Percentiles rank a stretch among this genome's conserved stretches.
phyloP scores from a whole-genome alignment of 92 coral and sea anemone genomes.

The Bergia puertoricense region DNA sequence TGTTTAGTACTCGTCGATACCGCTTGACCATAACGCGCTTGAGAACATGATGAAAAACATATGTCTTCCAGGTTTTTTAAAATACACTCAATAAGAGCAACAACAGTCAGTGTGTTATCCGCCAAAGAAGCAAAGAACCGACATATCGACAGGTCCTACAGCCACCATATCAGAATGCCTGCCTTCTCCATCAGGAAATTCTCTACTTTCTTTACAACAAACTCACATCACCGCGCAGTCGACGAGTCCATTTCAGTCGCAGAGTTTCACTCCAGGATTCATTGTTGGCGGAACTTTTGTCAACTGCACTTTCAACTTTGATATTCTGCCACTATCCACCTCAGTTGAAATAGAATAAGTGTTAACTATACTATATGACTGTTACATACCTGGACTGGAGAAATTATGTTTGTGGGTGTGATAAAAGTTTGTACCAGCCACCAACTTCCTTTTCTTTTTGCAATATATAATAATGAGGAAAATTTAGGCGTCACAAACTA shows the following conservation, averaged over 20 bases:
- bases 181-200: neutral
- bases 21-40: slow-evolving; percentile 28
- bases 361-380: too few species aligned
- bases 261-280: neutral
- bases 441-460: too few species aligned
- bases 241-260: too few species aligned
- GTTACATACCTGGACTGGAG: too few species aligned
- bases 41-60: slow-evolving; percentile 16
- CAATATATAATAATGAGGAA: too few species aligned
- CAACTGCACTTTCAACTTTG: slow-evolving; percentile 17
- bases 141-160: neutral
- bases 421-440: too few species aligned
- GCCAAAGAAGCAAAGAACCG: slow-evolving; percentile 1
- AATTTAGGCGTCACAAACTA: too few species aligned
- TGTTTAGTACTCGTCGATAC: slow-evolving; percentile 15
- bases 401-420: too few species aligned
- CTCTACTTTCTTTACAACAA: too few species aligned
- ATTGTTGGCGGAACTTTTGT: slow-evolving; percentile 20
- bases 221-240: too few species aligned
- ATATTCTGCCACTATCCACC: neutral
- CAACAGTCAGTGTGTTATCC: neutral
- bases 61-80: neutral
- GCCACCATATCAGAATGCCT: neutral
- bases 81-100: neutral
- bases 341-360: too few species aligned